Conservation (phyloP, 2,797 vertebrate species). For the Carcharodon carcharias region DNA sequence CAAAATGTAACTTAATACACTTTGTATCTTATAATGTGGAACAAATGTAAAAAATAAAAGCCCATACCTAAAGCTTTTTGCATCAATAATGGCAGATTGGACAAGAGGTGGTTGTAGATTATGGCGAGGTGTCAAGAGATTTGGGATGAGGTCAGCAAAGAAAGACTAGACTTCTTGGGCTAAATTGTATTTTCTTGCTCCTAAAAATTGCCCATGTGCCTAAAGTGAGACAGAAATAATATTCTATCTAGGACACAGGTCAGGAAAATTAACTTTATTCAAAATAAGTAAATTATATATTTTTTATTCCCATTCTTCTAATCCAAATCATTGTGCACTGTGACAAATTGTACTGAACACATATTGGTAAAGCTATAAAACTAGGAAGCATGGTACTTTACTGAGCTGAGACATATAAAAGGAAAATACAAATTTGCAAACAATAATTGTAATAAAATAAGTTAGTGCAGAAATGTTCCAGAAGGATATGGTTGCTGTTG, state of each 20-base stretch:
- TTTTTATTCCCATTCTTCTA: neutral
- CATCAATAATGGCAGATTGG: neutral
- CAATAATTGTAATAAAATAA: neutral
- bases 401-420: neutral
- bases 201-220: neutral
- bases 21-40: neutral
- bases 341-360: neutral
- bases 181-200: neutral
- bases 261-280: neutral
- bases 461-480: neutral
- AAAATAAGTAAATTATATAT: neutral
- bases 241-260: neutral
- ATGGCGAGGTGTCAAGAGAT: neutral
- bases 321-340: neutral
- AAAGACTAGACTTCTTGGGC: neutral
- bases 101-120: neutral
- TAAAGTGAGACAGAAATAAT: neutral
- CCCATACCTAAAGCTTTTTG: neutral
- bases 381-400: neutral
- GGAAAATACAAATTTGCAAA: neutral
- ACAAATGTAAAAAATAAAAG: neutral
- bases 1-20: neutral
- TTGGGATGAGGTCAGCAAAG: neutral
- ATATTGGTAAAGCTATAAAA: neutral
- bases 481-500: neutral